Base-by-base conservation (phyloP, 1,140 invertebrate species). In the Colletes gigas region DNA sequence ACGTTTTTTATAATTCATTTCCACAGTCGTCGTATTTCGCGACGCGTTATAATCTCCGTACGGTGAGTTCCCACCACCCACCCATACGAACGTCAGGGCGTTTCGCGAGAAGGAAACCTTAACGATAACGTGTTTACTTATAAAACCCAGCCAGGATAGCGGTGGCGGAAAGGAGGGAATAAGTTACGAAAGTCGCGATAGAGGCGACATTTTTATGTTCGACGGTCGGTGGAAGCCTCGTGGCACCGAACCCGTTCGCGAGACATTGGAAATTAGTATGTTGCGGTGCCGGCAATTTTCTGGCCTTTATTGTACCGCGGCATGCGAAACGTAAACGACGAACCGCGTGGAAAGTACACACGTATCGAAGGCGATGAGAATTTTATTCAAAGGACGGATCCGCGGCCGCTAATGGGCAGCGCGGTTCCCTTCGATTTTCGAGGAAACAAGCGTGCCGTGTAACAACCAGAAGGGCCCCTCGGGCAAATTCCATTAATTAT, bases 401-500 rank as follows among this genome's bases (percentile, higher is more conserved):
- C 70, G 50, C 21, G 39, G 30, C 19, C 76, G 76, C 62, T 82
- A 50, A 78, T 57, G 67, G 67, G 65, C 47, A 14, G 41, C 39
- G 72, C 15, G 59, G 52, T 57, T 71, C 72, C 82, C 76, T 72
- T 57, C 68, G 79, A 71, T 78, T 81, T 84, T 87, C 82, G 75
- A 71, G 75, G 82, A 87, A 84, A 85, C 81, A 81, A 78, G 78
- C 75, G 21, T 52, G 72, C 81, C 70, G 50, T 60, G 71, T 47
- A 65, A 54, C 68, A 71, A 72, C 66, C 60, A 76, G 52, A 59
- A n/a, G 50, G 30, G 59, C 59, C 60, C 78, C 39, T 21, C 59
- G 55, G 54, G 44, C 54, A 76, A 84, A 83, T 88, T 78, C 72
- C 75, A 85, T 85, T 88, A 88, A 88, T 88, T 86, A 69, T 85